phyloP scores from a whole-genome alignment of 2,113 vertebrate genomes.

The Romanogobio albipinnatus region DNA sequence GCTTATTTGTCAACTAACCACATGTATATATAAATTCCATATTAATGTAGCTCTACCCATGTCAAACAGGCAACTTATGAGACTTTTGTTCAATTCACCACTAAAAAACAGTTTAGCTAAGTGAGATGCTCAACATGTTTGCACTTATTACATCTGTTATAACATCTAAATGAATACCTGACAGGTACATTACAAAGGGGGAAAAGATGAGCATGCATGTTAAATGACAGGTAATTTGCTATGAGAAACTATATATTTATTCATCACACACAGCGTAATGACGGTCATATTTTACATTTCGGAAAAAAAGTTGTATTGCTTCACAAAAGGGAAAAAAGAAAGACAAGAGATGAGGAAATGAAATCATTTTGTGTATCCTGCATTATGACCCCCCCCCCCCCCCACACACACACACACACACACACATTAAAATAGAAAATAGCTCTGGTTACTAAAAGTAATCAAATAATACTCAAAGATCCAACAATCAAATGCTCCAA shows the following conservation, averaged over 20 bases:
- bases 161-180: not conserved
- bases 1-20: no score
- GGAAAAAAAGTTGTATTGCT: not conserved
- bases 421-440: not conserved
- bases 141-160: not conserved
- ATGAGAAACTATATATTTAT: slow-evolving; percentile 65
- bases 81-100: slow-evolving; percentile 55
- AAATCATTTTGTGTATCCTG: not conserved
- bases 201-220: not conserved
- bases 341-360: slow-evolving; percentile 88
- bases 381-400: not conserved
- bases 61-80: slow-evolving; percentile 70
- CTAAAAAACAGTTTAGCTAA: not conserved
- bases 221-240: not conserved
- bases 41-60: slow-evolving; percentile 57
- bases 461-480: not conserved
- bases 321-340: not conserved
- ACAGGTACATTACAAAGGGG: accelerated
- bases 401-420: not conserved
- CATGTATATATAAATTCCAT: not conserved
- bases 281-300: slow-evolving; percentile 88
- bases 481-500: not conserved
- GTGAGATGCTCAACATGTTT: not conserved
- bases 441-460: not conserved
- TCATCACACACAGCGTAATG: slow-evolving; percentile 99